These are phyloP conservation scores for Cryptotis parvus DNA, from an alignment of 2,113 vertebrate genomes.

Conservation along the genomic window DNA sequence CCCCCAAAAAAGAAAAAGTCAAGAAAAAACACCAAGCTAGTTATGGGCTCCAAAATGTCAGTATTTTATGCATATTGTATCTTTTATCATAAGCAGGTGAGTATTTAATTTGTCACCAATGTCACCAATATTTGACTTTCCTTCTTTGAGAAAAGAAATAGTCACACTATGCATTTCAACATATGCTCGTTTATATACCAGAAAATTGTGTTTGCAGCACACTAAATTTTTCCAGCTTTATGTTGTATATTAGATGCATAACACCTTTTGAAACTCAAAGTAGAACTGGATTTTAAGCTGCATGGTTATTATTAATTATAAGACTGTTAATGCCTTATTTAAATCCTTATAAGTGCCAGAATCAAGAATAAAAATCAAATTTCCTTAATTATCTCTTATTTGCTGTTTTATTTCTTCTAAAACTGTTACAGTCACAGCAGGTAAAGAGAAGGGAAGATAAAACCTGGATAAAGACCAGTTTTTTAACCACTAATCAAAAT, in stretches of 20 bases:
- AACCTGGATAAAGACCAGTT: background rate
- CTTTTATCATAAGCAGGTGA: background rate
- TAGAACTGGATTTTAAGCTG: background rate
- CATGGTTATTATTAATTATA: background rate
- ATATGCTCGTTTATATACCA: background rate
- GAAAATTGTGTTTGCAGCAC: background rate
- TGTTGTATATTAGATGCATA: background rate
- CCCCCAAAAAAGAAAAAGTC: too few species aligned
- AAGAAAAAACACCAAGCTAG: accelerated
- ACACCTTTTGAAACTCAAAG: background rate
- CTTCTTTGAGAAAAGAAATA: background rate
- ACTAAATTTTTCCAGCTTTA: background rate
- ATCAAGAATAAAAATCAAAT: background rate
- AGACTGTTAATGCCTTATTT: background rate
- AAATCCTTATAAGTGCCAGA: background rate
- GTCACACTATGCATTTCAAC: background rate
- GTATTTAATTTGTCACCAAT: background rate
- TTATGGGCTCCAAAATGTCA: accelerated
- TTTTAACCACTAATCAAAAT: background rate
- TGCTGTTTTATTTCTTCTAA: background rate
- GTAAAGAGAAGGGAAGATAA: background rate
- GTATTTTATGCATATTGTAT: background rate
- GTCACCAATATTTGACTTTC: background rate
- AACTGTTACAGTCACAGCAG: background rate
- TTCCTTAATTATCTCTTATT: background rate